phyloP scores from a whole-genome alignment of 2,113 vertebrate genomes.

The Brienomyrus longianalis region DNA sequence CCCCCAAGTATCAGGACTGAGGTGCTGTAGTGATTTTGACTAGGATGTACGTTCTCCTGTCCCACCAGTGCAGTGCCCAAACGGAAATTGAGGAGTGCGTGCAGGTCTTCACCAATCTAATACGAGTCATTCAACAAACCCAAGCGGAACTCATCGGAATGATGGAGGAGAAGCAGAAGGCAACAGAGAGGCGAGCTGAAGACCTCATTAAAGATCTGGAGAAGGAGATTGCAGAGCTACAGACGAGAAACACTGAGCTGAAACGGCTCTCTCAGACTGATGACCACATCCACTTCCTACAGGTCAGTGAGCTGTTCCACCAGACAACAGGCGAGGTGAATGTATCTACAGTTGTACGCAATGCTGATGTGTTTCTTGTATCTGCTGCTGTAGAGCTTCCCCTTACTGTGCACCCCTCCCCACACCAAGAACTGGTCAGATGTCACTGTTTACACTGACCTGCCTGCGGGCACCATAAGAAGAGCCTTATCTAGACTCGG shows the following conservation, averaged over 20 bases:
- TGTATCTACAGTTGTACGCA: not conserved
- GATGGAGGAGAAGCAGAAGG: conserved; percentile 58
- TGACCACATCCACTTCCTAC: conserved; percentile 65
- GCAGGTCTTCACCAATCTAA: conserved; percentile 55
- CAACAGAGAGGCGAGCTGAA: conserved; percentile 46
- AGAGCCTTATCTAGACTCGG: conserved; percentile 54
- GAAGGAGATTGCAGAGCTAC: conserved; percentile 52
- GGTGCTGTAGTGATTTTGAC: not conserved
- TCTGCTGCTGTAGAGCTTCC: conserved; percentile 51
- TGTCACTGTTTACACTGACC: conserved; percentile 53
- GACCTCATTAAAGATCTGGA: conserved; percentile 52
- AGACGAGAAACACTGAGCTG: conserved; percentile 50
- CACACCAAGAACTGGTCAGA: conserved; percentile 60
- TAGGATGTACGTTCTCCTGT: not conserved
- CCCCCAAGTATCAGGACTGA: not conserved
- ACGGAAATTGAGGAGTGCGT: conserved; percentile 54
- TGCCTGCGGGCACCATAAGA: conserved; percentile 53
- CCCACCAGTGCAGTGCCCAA: conserved; percentile 50
- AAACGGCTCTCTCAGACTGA: conserved; percentile 52
- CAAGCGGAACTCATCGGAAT: conserved; percentile 54
- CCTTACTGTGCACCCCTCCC: conserved; percentile 47
- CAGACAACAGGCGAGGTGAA: not conserved
- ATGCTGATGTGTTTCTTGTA: not conserved
- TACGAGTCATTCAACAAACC: conserved; percentile 51
- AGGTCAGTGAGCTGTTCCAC: conserved; percentile 36